These are phyloP conservation scores for Ophion ellenae DNA, from an alignment of 2,888 invertebrate species.

Conservation along the genomic window DNA sequence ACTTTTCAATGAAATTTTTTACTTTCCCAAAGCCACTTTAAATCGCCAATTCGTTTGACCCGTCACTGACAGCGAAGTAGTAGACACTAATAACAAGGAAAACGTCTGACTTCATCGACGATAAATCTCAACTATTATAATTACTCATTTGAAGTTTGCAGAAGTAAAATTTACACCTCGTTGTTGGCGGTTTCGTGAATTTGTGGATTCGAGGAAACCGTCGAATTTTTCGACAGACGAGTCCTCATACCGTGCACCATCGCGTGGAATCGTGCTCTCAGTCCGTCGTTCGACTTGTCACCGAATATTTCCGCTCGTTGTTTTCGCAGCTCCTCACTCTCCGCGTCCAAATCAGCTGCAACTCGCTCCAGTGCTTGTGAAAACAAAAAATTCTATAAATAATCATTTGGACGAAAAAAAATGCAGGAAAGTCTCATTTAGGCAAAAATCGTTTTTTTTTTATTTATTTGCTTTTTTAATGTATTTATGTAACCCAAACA, in stretches of 20 bases:
- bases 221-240: constrained; percentile 71
- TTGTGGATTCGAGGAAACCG: not conserved
- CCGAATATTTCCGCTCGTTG: constrained; percentile 68
- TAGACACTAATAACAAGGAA: not conserved
- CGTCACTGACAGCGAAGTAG: not conserved
- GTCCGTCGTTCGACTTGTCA: constrained; percentile 67
- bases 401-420: constrained; percentile 11
- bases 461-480: too few relatives aligned
- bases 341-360: constrained; percentile 87
- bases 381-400: constrained; percentile 43
- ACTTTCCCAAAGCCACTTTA: not conserved
- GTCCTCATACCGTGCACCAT: constrained; percentile 77
- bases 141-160: not conserved
- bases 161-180: constrained; percentile 66
- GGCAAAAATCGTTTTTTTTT: too few relatives aligned
- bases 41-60: not conserved
- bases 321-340: constrained; percentile 82
- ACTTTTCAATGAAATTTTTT: not conserved
- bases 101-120: not conserved
- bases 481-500: too few relatives aligned
- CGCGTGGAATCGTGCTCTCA: constrained; percentile 76
- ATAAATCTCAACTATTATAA: not conserved
- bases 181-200: constrained; percentile 48
- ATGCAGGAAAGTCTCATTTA: not conserved
- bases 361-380: constrained; percentile 88